Conservation (phyloP, 2,113 vertebrate species). For the Gallinago paraguaiae region DNA sequence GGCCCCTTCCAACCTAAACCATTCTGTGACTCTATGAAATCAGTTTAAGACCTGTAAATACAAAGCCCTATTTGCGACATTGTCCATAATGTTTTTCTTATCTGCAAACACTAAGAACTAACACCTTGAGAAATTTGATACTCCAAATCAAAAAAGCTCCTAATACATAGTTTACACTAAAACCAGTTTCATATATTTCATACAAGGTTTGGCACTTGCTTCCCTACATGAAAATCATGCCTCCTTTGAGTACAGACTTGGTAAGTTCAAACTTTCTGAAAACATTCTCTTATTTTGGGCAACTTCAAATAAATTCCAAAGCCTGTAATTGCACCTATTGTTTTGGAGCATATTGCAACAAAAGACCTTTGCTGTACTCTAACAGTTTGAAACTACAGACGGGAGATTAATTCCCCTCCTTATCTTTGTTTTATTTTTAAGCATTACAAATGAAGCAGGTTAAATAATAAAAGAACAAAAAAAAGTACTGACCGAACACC, state of each 20-base stretch:
- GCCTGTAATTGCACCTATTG: not conserved
- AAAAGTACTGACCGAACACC: not conserved
- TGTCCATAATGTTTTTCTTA: not conserved
- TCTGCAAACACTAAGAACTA: not conserved
- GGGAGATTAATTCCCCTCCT: not conserved
- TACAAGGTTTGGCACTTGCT: not conserved
- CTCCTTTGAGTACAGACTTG: not conserved
- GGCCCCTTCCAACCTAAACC: not conserved
- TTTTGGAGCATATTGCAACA: not conserved
- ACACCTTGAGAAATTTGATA: not conserved
- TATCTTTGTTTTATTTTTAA: not conserved
- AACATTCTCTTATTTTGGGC: not conserved
- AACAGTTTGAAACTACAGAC: not conserved
- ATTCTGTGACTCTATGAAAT: not conserved
- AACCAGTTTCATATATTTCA: not conserved
- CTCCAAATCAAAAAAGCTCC: not conserved
- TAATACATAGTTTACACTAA: not conserved
- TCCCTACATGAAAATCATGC: not conserved
- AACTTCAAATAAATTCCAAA: not conserved
- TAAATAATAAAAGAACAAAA: not conserved
- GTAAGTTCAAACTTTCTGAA: not conserved
- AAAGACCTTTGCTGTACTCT: not conserved
- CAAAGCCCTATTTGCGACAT: not conserved
- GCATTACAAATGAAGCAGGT: not conserved
- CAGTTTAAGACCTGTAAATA: not conserved